Percentiles rank a stretch among this genome's conserved stretches.
These are phyloP conservation scores for Crypturellus undulatus DNA, from an alignment of 2,113 vertebrate genomes.

Conservation along the genomic window DNA sequence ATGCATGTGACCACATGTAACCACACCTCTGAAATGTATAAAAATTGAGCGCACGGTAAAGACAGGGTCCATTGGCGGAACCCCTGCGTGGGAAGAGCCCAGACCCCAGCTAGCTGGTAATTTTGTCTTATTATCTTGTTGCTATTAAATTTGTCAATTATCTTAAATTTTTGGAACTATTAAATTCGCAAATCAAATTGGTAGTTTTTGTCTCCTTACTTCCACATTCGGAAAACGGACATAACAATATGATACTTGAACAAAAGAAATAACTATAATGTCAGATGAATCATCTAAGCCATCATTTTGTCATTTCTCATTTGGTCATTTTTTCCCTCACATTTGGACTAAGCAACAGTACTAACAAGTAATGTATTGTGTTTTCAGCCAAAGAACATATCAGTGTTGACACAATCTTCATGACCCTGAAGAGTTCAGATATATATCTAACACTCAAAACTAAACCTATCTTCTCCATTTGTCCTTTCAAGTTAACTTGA, in stretches of 20 bases:
- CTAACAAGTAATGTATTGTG: neutral
- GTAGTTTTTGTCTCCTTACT: no score
- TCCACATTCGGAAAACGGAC: no score
- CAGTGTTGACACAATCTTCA: neutral
- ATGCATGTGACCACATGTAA: no score
- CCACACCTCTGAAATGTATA: no score
- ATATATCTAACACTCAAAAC: neutral
- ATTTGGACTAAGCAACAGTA: neutral
- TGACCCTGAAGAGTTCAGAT: constrained; percentile 8
- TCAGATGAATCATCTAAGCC: constrained; percentile 12
- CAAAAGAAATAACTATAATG: constrained; percentile 3
- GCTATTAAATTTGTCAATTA: no score
- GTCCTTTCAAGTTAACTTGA: neutral
- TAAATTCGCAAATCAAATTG: no score
- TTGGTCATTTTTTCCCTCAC: constrained; percentile 3
- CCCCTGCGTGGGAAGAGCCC: no score
- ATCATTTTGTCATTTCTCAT: constrained; percentile 17
- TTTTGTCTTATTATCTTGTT: no score
- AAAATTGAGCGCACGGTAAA: no score
- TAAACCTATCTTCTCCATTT: neutral
- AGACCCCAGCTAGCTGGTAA: no score
- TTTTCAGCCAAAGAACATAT: neutral
- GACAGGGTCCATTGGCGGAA: no score
- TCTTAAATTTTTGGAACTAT: no score
- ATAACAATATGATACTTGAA: neutral